Percentiles rank a stretch among this genome's conserved stretches.
Conservation (phyloP, 2,888 invertebrate species). For the Eudemis profundana region DNA sequence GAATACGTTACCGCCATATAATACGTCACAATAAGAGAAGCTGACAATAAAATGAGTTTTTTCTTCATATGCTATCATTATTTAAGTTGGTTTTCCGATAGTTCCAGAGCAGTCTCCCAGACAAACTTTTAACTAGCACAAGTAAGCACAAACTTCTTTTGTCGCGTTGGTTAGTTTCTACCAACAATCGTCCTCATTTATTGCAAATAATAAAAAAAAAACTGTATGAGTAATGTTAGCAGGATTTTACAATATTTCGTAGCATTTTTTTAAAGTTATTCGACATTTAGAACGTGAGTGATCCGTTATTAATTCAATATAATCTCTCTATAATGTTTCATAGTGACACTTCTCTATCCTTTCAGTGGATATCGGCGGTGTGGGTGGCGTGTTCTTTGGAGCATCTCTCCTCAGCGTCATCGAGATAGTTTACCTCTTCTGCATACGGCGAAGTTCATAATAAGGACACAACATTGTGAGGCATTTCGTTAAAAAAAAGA, state of each 20-base stretch:
- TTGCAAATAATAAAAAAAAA: background rate
- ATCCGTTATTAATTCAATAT: too few relatives aligned
- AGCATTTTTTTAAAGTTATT: too few relatives aligned
- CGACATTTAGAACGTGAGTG: too few relatives aligned
- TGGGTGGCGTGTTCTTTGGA: slow-evolving; percentile 86
- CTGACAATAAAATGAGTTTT: background rate
- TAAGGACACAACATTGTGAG: too few relatives aligned
- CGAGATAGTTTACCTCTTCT: slow-evolving; percentile 84
- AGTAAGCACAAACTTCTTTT: slow-evolving; percentile 6
- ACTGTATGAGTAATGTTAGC: too few relatives aligned
- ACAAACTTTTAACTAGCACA: slow-evolving; percentile 30
- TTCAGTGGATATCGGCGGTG: slow-evolving; percentile 86
- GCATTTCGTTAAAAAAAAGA: too few relatives aligned
- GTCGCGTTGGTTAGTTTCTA: slow-evolving; percentile 2
- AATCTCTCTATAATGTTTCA: too few relatives aligned
- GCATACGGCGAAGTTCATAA: slow-evolving; percentile 62
- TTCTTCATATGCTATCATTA: slow-evolving; percentile 7
- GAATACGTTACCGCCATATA: too few relatives aligned
- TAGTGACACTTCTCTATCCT: too few relatives aligned
- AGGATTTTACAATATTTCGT: too few relatives aligned
- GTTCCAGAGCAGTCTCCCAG: slow-evolving; percentile 14
- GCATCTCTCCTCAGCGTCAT: slow-evolving; percentile 85
- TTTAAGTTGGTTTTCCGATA: slow-evolving; percentile 24
- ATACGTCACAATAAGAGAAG: too few relatives aligned
- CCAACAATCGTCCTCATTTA: background rate